phyloP scores from a whole-genome alignment of 2,113 vertebrate genomes.

The Actenoides hombroni region DNA sequence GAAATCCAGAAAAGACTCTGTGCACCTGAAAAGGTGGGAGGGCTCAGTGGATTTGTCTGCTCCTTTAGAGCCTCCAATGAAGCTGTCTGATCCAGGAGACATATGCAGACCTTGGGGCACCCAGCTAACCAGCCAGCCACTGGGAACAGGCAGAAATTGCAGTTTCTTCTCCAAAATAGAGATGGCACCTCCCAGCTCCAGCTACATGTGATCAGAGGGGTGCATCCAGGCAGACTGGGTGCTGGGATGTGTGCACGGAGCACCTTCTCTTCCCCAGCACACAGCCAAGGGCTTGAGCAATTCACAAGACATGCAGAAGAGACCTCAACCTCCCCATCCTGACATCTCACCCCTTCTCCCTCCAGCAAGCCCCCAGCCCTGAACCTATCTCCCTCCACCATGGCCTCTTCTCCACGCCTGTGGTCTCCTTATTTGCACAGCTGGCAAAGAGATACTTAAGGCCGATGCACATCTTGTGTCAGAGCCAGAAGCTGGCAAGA shows the following conservation, averaged over 20 bases:
- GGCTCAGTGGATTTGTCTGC: accelerated
- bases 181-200: neutral
- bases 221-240: neutral
- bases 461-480: neutral
- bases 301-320: neutral
- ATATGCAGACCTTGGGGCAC: neutral
- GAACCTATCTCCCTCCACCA: no score
- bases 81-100: neutral
- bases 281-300: neutral
- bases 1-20: neutral
- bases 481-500: constrained; percentile 11
- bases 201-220: neutral
- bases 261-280: neutral
- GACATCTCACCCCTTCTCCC: neutral
- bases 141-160: neutral
- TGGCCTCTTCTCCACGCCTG: neutral
- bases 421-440: neutral
- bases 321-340: neutral
- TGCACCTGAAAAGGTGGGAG: neutral
- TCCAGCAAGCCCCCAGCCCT: neutral
- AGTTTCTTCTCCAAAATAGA: neutral
- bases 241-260: neutral
- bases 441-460: neutral
- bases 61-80: neutral
- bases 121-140: neutral